Evolutionary conservation across 2,113 vertebrate genomes (phyloP).

Genomic region (Strix uralensis): DNA sequence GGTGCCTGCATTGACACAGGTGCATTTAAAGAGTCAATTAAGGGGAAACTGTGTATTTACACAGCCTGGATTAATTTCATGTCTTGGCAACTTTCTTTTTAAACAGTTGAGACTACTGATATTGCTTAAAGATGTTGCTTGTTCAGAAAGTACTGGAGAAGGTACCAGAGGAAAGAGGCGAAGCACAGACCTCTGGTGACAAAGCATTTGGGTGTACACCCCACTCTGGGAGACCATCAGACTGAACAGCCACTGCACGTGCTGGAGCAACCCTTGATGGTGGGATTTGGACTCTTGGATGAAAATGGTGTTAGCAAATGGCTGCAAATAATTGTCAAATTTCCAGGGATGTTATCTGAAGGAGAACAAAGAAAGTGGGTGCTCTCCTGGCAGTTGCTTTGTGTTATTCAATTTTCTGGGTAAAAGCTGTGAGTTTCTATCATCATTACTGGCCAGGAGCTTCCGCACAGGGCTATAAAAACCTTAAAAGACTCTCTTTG

Average conservation of each 20-base stretch:
- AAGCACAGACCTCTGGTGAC: not conserved
- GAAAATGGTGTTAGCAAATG: not conserved
- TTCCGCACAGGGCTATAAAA: not conserved
- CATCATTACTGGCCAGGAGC: not conserved
- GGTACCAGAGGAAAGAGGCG: not conserved
- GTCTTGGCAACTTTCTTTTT: slow-evolving; percentile 21
- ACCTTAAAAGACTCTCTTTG: not conserved
- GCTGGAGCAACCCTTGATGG: not conserved
- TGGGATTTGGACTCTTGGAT: not conserved
- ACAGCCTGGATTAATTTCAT: not conserved
- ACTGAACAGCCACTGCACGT: fast-evolving
- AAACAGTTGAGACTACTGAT: not conserved
- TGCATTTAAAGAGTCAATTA: slow-evolving; percentile 66
- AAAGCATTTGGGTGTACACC: not conserved
- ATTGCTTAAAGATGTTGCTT: not conserved
- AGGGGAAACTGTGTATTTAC: slow-evolving; percentile 41
- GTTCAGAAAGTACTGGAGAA: not conserved
- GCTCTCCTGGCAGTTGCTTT: not conserved
- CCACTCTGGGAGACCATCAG: not conserved
- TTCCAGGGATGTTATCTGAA: not conserved
- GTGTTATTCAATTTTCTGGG: not conserved
- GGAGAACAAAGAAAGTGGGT: slow-evolving; percentile 5
- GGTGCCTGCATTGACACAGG: slow-evolving; percentile 31
- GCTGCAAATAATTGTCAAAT: not conserved
- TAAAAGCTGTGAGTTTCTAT: not conserved